These are phyloP conservation scores for Drosophila yakuba DNA, from an alignment of 1,140 invertebrate species.

Conservation along the genomic window DNA sequence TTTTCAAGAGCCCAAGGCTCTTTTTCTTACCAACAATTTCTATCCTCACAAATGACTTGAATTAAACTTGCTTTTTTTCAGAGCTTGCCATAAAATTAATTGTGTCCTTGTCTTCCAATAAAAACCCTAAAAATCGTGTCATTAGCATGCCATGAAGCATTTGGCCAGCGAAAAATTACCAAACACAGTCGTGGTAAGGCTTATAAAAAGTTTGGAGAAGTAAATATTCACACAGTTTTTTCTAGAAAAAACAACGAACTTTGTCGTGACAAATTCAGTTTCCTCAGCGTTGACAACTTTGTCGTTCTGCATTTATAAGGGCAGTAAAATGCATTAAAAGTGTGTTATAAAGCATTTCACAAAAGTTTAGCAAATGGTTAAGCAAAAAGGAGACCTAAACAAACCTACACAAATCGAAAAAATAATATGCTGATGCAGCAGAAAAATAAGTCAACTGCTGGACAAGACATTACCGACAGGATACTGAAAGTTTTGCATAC, in stretches of 20 bases:
- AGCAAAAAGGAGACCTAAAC: conserved; percentile 5
- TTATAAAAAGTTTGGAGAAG: conserved; percentile 4
- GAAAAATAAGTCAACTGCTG: conserved; percentile 29
- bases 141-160: conserved; percentile 40
- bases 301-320: conserved; percentile 4
- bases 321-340: conserved; percentile 21
- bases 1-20: conserved; percentile 21
- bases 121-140: conserved; percentile 33
- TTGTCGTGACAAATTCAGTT: neutral
- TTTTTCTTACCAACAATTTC: conserved; percentile 24
- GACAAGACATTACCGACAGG: conserved; percentile 43
- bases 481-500: conserved; percentile 46
- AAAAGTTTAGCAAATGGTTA: conserved; percentile 1
- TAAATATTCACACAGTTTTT: conserved; percentile 5
- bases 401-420: conserved; percentile 18
- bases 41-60: conserved; percentile 10
- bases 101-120: conserved; percentile 15
- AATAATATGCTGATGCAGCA: conserved; percentile 61
- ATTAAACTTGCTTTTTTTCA: conserved; percentile 37
- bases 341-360: conserved; percentile 15
- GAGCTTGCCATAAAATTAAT: conserved; percentile 27
- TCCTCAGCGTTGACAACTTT: neutral
- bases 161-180: neutral
- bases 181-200: neutral
- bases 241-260: neutral